Evolutionary conservation across 2,113 vertebrate genomes (phyloP).

Genomic region (Otis tarda): DNA sequence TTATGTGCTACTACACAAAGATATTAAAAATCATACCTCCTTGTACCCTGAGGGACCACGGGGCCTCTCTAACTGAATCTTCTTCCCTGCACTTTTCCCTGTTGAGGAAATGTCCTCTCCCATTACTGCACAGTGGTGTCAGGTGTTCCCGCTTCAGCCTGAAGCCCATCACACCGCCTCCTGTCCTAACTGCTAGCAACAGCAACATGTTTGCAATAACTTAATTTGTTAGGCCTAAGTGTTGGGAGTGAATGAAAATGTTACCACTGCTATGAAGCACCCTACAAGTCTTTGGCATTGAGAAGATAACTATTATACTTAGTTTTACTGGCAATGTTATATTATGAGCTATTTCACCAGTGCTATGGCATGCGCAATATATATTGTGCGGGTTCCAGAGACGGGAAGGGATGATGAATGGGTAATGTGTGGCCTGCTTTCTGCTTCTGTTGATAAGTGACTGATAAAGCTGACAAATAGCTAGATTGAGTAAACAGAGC

Average conservation of each 20-base stretch:
- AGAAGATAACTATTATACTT: not conserved
- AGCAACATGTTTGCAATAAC: rapidly evolving
- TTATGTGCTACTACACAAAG: not conserved
- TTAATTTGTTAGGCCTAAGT: not conserved
- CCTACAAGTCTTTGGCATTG: not conserved
- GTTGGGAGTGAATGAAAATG: rapidly evolving
- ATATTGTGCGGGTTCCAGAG: not conserved
- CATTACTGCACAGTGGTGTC: not conserved
- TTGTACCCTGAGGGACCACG: no score
- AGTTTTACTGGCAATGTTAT: not conserved
- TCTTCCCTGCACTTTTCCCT: not conserved
- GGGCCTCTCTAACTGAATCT: rapidly evolving
- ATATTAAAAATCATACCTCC: not conserved
- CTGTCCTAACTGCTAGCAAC: not conserved
- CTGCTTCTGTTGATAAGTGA: constrained; percentile 59
- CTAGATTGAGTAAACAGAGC: constrained; percentile 55
- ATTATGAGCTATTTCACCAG: not conserved
- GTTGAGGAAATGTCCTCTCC: not conserved
- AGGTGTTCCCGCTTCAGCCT: not conserved
- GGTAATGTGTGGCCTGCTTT: constrained; percentile 41
- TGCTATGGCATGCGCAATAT: constrained; percentile 14
- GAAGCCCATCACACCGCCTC: not conserved
- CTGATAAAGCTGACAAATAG: constrained; percentile 61
- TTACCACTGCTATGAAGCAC: not conserved
- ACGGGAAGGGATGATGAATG: constrained; percentile 39